A percentile compares a stretch with the other conserved stretches of the same genome.
Conservation (phyloP, 1,140 invertebrate species). For the Ephestia elutella region DNA sequence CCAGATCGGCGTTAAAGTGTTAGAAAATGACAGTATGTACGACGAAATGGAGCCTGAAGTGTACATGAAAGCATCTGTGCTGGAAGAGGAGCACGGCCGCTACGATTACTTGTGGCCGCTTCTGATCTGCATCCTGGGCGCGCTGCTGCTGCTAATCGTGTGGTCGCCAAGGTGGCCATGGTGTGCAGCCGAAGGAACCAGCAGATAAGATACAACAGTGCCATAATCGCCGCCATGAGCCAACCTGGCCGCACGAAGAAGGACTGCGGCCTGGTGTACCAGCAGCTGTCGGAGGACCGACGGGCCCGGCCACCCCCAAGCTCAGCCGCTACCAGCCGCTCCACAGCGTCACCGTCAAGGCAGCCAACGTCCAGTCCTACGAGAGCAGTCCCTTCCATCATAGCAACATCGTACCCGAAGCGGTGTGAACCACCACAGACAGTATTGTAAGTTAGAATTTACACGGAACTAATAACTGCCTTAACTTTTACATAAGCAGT, state of each 20-base stretch:
- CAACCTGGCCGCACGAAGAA: slow-evolving; percentile 62
- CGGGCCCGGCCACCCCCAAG: slow-evolving; percentile 75
- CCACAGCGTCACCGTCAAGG: slow-evolving; percentile 72
- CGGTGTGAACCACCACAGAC: slow-evolving; percentile 68
- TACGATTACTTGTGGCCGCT: slow-evolving; percentile 71
- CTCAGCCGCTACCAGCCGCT: slow-evolving; percentile 74
- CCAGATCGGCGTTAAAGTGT: slow-evolving; percentile 57
- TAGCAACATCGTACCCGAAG: slow-evolving; percentile 78
- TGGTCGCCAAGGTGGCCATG: slow-evolving; percentile 69
- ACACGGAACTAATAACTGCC: slow-evolving; percentile 60
- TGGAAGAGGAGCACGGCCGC: slow-evolving; percentile 62
- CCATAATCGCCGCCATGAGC: slow-evolving; percentile 67
- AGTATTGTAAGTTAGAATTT: slow-evolving; percentile 37
- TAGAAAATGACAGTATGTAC: slow-evolving; percentile 54
- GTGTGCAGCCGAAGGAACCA: slow-evolving; percentile 69
- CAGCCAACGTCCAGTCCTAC: slow-evolving; percentile 73
- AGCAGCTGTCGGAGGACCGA: slow-evolving; percentile 75
- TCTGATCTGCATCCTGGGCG: slow-evolving; percentile 61
- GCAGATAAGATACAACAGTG: slow-evolving; percentile 74
- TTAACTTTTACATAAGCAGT: slow-evolving; percentile 64
- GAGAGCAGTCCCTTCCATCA: slow-evolving; percentile 79
- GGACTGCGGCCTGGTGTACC: slow-evolving; percentile 75
- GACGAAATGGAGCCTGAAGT: slow-evolving; percentile 59
- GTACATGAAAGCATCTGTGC: slow-evolving; percentile 47
- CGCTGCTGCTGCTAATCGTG: slow-evolving; percentile 68